A percentile compares a stretch with the other conserved stretches of the same genome.
Evolutionary conservation across 2,113 vertebrate species (phyloP).

Genomic region (Dicaeum eximium): DNA sequence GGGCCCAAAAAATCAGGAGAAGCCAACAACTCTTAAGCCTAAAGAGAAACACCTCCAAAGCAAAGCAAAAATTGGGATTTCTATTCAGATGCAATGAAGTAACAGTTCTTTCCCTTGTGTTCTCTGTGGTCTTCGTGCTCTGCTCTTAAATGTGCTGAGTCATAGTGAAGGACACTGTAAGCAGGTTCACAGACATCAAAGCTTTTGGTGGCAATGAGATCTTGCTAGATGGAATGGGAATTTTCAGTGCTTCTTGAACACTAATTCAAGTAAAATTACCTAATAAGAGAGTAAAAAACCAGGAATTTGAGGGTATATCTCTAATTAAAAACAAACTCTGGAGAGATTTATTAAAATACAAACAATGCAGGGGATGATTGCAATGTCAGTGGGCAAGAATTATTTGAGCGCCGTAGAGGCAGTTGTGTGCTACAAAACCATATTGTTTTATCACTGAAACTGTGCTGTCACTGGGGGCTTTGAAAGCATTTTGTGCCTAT

Average conservation of each 20-base stretch:
- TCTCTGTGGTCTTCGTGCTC: background rate
- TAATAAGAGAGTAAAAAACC: background rate
- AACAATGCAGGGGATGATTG: background rate
- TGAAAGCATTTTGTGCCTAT: background rate
- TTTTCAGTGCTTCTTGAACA: background rate
- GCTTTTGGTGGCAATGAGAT: background rate
- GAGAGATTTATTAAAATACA: background rate
- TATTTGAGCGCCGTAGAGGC: background rate
- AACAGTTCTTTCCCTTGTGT: background rate
- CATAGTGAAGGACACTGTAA: background rate
- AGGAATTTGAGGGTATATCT: background rate
- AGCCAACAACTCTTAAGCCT: background rate
- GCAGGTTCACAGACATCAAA: background rate
- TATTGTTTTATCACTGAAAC: background rate
- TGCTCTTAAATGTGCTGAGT: background rate
- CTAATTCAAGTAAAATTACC: background rate
- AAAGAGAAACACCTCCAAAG: background rate
- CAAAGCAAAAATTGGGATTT: background rate
- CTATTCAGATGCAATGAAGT: background rate
- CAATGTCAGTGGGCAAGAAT: background rate
- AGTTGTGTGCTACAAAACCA: background rate
- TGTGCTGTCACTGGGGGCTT: background rate
- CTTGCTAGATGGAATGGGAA: background rate
- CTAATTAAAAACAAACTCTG: conserved; percentile 6
- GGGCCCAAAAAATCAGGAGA: background rate